Conservation (phyloP, 2,888 invertebrate species). For the Prostheceraeus crozeri region DNA sequence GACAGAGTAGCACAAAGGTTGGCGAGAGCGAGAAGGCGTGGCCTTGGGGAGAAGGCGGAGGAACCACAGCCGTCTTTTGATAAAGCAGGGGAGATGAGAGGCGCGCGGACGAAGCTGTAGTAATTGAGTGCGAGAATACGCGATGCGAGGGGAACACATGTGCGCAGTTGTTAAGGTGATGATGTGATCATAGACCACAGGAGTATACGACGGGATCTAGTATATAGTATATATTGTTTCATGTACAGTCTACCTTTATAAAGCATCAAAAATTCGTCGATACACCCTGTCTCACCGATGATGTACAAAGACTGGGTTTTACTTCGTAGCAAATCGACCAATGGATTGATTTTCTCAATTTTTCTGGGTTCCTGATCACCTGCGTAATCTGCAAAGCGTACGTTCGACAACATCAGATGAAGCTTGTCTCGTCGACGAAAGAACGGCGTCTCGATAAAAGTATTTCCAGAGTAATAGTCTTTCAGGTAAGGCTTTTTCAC, state of each 20-base stretch:
- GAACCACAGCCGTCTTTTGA: too few species aligned
- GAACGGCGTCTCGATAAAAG: conserved; percentile 12
- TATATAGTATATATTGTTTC: too few species aligned
- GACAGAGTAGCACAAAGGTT: too few species aligned
- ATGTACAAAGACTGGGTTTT: conserved; percentile 19
- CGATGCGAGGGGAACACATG: too few species aligned
- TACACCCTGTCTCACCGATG: conserved; percentile 19
- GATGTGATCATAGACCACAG: too few species aligned
- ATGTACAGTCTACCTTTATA: conserved; percentile 12
- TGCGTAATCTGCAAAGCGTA: conserved; percentile 21
- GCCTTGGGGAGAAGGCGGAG: too few species aligned
- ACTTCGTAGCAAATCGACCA: conserved; percentile 9
- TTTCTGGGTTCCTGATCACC: conserved; percentile 18
- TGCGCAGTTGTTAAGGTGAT: too few species aligned
- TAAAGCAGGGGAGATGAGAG: too few species aligned
- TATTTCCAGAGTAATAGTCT: conserved; percentile 24
- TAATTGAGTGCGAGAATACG: too few species aligned
- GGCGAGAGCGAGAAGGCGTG: too few species aligned
- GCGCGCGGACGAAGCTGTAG: too few species aligned
- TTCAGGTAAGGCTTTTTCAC: conserved; percentile 22
- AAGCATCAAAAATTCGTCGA: conserved; percentile 13
- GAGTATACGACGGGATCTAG: too few species aligned
- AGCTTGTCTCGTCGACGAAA: conserved; percentile 21
- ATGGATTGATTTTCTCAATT: conserved; percentile 23
- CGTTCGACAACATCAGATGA: conserved; percentile 7